Conservation (phyloP, 1,140 invertebrate genomes). For the roundworm (Caenorhabditis elegans) region WBcel235 BX284606.5:8681501-8682000, state of each 20-base stretch:
- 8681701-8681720: slow-evolving; percentile 17
- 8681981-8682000: neutral
- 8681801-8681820: neutral
- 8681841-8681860: slow-evolving; percentile 20
- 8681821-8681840: neutral
- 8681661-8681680: too few relatives aligned
- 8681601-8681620: too few relatives aligned
- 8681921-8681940: neutral
- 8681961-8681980: neutral
- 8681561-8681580: neutral
- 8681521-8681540: neutral
- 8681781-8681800: neutral
- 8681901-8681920: neutral
- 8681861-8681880: neutral
- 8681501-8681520: neutral
- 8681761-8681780: slow-evolving; percentile 24
- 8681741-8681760: neutral
- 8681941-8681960: neutral
- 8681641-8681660: too few relatives aligned
- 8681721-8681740: slow-evolving; percentile 15
- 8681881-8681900: neutral
- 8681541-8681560: slow-evolving; percentile 2
- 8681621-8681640: too few relatives aligned
- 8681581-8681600: neutral
- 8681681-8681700: neutral